These are phyloP conservation scores for Nesogale talazaci DNA, from an alignment of 2,113 vertebrate species.

Conservation along the genomic window DNA sequence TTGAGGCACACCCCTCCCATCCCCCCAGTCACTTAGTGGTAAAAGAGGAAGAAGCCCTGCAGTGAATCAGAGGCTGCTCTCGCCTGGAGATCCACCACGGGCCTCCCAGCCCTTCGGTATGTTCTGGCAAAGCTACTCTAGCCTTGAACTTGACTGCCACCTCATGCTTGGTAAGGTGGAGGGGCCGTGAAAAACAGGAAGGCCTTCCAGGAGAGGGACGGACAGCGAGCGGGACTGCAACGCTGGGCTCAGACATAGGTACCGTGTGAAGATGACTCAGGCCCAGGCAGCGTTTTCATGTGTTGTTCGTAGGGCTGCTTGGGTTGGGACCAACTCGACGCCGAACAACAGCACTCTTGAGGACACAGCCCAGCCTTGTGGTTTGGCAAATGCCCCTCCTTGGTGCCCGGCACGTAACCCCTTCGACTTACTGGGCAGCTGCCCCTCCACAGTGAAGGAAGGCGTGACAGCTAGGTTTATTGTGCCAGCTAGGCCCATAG, in stretches of 20 bases:
- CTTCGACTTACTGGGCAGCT: no score
- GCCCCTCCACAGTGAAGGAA: neutral
- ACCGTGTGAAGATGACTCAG: no score
- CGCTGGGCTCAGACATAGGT: no score
- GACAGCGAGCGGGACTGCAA: no score
- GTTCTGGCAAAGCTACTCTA: neutral
- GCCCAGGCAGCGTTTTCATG: no score
- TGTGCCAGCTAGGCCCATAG: no score
- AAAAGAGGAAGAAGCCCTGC: neutral
- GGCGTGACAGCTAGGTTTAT: no score
- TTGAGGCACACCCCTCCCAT: neutral
- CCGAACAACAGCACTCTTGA: neutral
- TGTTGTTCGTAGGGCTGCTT: no score
- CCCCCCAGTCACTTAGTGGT: neutral
- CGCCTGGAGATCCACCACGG: neutral
- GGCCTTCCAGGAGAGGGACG: no score
- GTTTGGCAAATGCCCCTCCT: neutral
- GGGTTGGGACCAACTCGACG: no score
- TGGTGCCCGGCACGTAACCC: neutral
- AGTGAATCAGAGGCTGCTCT: neutral
- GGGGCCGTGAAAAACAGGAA: no score
- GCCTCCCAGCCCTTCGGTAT: neutral
- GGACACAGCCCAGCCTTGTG: neutral
- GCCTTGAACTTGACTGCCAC: neutral
- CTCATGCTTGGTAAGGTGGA: no score